Evolutionary conservation across 2,113 vertebrate species (phyloP).

Genomic region (Cyrtonyx montezumae): DNA sequence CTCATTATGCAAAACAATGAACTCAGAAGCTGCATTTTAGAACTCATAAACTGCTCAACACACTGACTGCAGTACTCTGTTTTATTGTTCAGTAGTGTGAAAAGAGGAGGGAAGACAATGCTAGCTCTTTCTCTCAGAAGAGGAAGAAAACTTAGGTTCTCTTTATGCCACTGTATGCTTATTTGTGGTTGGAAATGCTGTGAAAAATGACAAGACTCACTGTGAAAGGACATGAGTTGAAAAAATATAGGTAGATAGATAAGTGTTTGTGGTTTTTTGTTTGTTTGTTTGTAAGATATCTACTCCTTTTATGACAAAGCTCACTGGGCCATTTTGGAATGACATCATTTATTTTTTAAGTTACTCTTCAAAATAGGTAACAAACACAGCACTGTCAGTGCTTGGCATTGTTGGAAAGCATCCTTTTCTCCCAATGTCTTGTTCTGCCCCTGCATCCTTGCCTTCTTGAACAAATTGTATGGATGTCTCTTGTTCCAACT

Average conservation of each 20-base stretch:
- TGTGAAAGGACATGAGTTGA: background rate
- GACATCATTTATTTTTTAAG: background rate
- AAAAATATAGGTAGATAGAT: background rate
- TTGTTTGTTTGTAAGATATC: background rate
- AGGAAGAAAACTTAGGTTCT: background rate
- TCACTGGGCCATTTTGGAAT: background rate
- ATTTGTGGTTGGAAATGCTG: background rate
- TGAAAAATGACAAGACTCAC: background rate
- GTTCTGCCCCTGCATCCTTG: background rate
- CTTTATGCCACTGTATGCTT: background rate
- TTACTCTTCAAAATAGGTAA: background rate
- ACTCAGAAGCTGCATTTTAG: background rate
- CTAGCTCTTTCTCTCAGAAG: background rate
- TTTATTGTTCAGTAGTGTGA: constrained; percentile 12
- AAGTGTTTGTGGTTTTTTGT: background rate
- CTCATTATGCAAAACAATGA: background rate
- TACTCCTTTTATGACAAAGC: background rate
- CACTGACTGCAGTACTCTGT: background rate
- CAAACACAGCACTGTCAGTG: background rate
- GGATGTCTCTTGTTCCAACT: background rate
- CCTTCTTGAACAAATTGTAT: background rate
- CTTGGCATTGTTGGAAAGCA: background rate
- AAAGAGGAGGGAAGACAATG: background rate
- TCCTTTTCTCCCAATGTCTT: background rate
- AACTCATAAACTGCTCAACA: constrained; percentile 9